Base-by-base conservation (phyloP, 2,888 invertebrate genomes). In the Pharmacophagus antenor region DNA sequence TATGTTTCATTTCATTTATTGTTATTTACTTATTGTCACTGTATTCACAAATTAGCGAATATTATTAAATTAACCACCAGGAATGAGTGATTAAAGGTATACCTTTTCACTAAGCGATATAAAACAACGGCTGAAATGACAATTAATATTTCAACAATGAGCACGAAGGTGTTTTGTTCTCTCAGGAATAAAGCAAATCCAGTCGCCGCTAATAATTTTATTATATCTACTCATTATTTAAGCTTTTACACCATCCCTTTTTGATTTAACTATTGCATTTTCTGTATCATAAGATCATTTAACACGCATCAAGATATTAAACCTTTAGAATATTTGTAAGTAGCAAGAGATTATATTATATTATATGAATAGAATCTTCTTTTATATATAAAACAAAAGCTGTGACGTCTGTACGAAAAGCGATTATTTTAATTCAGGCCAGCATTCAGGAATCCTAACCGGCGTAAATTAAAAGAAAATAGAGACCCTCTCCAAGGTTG, bases 91-190 rank as follows among this genome's bases (percentile, higher is more conserved):
- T 46, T 31, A 31, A 52, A 52, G 22, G 37, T 37, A 49, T 56
- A 15, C 23, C 18, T 49, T 56, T 52, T 58, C 41, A 23, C 2
- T 5, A 17, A 31, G 47, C 18, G 47, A 37, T 53, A 58, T 47
- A 37, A 27, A 50, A 25, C 27, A 50, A 48, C 41, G 27, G 59
- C 21, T 22, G 54, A 47, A 54, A 59, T 50, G 55, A 60, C 27
- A 60, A 59, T 60, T 48, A 50, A 55, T 50, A 60, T 60, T 55
- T 55, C 42, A 55, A 60, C 59, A 55, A 60, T 60, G 55, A 55
- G 50, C 50, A 12, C 23, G 59, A 54, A 55, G 59, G 46, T 21
- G 59, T 54, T 54, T 59, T 59, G 49, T 60, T 60, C 50, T 51
- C 51, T 56, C 44, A 46, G 59, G 20, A 55, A 60, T 49, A 60